Percentiles rank a stretch among this genome's conserved stretches.
phyloP scores from a whole-genome alignment of 2,113 vertebrate genomes.

The Glaucomys volans region DNA sequence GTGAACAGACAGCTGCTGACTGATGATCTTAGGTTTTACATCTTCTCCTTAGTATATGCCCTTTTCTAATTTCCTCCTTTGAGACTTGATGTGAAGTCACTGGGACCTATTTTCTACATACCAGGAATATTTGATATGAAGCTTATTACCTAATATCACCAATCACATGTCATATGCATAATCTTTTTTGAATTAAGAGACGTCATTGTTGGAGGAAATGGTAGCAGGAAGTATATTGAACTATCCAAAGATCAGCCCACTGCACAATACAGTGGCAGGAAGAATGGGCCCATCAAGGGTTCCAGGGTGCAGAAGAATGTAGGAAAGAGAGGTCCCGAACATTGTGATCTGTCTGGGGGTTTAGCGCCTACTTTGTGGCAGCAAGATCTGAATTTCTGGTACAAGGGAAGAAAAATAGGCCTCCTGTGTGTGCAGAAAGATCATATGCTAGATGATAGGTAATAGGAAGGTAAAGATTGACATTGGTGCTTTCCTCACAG shows the following conservation, averaged over 20 bases:
- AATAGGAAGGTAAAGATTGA: neutral
- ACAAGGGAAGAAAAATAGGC: neutral
- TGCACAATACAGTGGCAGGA: fast-evolving
- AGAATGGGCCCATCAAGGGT: too few relatives aligned
- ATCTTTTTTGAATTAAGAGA: neutral
- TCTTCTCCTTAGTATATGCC: too few relatives aligned
- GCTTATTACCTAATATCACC: too few relatives aligned
- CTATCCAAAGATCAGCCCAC: neutral
- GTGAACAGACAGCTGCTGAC: too few relatives aligned
- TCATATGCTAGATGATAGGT: neutral
- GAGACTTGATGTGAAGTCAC: too few relatives aligned
- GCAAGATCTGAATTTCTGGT: neutral
- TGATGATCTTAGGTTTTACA: too few relatives aligned
- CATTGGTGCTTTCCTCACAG: neutral
- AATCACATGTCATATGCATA: too few relatives aligned
- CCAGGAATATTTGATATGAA: too few relatives aligned
- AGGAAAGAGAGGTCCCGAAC: neutral
- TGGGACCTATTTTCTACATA: too few relatives aligned
- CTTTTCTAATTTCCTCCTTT: too few relatives aligned
- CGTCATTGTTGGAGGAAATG: neutral
- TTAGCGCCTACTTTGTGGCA: neutral
- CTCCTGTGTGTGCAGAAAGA: too few relatives aligned
- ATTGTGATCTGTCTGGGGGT: too few relatives aligned
- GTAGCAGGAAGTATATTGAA: neutral
- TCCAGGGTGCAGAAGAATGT: neutral